phyloP scores from a whole-genome alignment of 2,888 invertebrate genomes.

The Tuta absoluta region DNA sequence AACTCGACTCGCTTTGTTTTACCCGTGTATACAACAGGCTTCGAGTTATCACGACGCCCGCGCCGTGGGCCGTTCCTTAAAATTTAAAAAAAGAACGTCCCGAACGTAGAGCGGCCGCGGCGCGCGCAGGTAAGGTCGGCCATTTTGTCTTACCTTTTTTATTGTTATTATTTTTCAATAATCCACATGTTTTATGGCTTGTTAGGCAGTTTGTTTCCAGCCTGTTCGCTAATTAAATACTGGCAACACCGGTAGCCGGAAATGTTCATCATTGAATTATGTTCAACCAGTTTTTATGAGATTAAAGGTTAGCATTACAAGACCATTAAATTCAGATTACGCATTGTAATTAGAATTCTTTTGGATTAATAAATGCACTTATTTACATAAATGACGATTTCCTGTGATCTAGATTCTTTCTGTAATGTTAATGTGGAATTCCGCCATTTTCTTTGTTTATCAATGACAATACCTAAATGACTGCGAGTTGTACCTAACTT shows the following conservation, averaged over 20 bases:
- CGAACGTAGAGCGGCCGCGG: slow-evolving; percentile 58
- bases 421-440: slow-evolving; percentile 6
- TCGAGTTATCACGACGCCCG: slow-evolving; percentile 58
- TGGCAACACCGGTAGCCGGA: slow-evolving; percentile 63
- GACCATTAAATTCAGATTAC: not conserved
- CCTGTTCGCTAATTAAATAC: slow-evolving; percentile 64
- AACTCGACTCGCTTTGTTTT: slow-evolving; percentile 71
- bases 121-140: slow-evolving; percentile 70
- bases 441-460: slow-evolving; percentile 12
- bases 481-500: too few species aligned
- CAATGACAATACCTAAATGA: too few species aligned
- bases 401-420: slow-evolving; percentile 31
- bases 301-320: not conserved
- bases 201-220: slow-evolving; percentile 69
- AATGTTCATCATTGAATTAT: slow-evolving; percentile 46
- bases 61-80: slow-evolving; percentile 50
- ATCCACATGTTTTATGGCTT: slow-evolving; percentile 76
- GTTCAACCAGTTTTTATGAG: slow-evolving; percentile 21
- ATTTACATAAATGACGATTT: slow-evolving; percentile 39
- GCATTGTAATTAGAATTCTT: not conserved
- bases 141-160: slow-evolving; percentile 66
- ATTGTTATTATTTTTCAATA: slow-evolving; percentile 72
- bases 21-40: slow-evolving; percentile 74
- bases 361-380: slow-evolving; percentile 41
- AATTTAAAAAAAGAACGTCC: slow-evolving; percentile 47